Base-by-base conservation (phyloP, 2,888 invertebrate species). In the Amiota minor region DNA sequence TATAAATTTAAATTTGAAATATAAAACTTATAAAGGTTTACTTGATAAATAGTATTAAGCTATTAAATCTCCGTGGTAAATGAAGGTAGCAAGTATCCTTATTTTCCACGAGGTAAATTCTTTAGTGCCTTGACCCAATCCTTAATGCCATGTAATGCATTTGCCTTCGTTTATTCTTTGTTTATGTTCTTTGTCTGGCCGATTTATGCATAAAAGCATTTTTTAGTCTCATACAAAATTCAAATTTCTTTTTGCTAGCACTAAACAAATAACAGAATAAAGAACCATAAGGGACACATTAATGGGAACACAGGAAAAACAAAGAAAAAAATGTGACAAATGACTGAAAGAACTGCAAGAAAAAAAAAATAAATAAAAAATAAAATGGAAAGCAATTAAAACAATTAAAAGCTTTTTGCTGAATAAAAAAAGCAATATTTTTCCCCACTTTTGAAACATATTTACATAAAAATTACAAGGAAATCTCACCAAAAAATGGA, bases 351-450 rank as follows among this genome's bases (percentile, higher is more conserved):
- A 35, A 35, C 35, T 35, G 35, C 6, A 6, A 35, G 9, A 3
- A 73, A 73, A 56, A 72, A 70, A 59, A 64, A 49, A 71, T 50
- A 46, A 74, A 73, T 74, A 74, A 75, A 16, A 16, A 16, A 59
- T 16, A 59, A 16, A 59, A 59, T 20, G 9, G 18, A 59, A 69
- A 62, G 77, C 80, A 85, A 83, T 84, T 83, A 83, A 83, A 80
- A 78, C 82, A 85, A 80, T 85, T 85, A 83, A 80, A 80, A 77
- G 79, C 75, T 75, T 74, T 68, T 68, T 68, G 16, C 67, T 50
- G 53, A 70, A 16, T 2, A 56, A 70, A 55, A 56, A 69, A 69
- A 50, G 18, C 46, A 46, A 4, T 8, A 35, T n/a, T 67, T 67
- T 49, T 49, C 49, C 49, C 16, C 18, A 9, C 53, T 23, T 12